phyloP scores from a whole-genome alignment of 2,797 vertebrate species.

The Sebastolobus alascanus region DNA sequence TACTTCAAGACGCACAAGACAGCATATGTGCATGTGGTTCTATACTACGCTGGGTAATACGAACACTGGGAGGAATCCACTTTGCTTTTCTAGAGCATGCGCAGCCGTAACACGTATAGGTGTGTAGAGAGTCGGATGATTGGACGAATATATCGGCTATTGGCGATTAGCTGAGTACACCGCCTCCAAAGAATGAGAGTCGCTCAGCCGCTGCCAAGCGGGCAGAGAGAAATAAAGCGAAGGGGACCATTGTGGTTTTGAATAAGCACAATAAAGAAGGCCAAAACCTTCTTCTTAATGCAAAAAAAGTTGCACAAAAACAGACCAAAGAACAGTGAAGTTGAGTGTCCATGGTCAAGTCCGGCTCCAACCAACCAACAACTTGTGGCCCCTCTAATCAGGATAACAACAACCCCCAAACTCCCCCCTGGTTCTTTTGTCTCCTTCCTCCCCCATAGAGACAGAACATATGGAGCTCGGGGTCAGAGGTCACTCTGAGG shows the following conservation, averaged over 20 bases:
- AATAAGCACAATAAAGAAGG: not conserved
- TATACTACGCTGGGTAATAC: not conserved
- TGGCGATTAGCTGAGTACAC: too few relatives aligned
- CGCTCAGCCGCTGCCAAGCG: rapidly evolving
- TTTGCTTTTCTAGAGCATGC: not conserved
- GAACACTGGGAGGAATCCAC: not conserved
- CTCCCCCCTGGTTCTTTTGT: slow-evolving; percentile 32
- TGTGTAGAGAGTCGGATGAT: not conserved
- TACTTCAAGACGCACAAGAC: not conserved
- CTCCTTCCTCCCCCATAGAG: slow-evolving; percentile 18
- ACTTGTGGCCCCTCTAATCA: not conserved
- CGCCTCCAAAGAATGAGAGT: too few relatives aligned
- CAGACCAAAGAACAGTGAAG: not conserved
- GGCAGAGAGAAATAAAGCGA: too few relatives aligned
- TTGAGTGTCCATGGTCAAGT: slow-evolving; percentile 15
- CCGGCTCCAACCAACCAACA: not conserved
- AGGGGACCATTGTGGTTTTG: not conserved
- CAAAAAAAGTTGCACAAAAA: not conserved
- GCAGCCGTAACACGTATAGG: not conserved
- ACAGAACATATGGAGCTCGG: slow-evolving; percentile 59
- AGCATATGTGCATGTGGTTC: not conserved
- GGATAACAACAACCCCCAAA: slow-evolving; percentile 18
- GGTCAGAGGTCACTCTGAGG: slow-evolving; percentile 48
- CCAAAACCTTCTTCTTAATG: not conserved
- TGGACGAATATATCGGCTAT: too few relatives aligned